Evolutionary conservation across 2,888 invertebrate genomes (phyloP).

Genomic region (Ichneumoninae sp.): DNA sequence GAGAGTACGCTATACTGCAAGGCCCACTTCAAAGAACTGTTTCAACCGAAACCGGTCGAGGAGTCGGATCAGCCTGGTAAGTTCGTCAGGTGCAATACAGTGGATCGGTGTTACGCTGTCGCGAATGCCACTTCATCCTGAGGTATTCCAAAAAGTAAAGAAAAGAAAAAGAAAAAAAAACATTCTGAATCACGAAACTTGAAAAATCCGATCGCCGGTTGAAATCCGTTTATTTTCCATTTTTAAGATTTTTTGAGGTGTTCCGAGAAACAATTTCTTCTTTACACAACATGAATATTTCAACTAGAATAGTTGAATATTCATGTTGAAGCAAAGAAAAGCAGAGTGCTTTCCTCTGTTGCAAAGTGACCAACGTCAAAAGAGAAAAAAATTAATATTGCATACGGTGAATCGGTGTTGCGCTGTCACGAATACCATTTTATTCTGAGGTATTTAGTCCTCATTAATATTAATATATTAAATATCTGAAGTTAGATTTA

Average conservation of each 20-base stretch:
- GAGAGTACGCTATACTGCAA: slow-evolving; percentile 96
- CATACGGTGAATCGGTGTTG: slow-evolving; percentile 6
- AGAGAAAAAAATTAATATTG: too few species aligned
- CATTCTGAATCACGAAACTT: not conserved
- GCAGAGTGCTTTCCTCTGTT: too few species aligned
- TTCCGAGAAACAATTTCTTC: too few species aligned
- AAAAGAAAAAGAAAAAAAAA: slow-evolving; percentile 1
- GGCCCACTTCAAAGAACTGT: slow-evolving; percentile 96
- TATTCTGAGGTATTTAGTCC: not conserved
- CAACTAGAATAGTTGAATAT: too few species aligned
- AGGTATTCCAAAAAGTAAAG: not conserved
- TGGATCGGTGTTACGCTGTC: slow-evolving; percentile 16
- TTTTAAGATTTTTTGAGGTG: not conserved
- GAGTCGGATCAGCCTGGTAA: slow-evolving; percentile 89
- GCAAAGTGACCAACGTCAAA: too few species aligned
- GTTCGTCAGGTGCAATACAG: slow-evolving; percentile 72
- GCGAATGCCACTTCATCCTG: not conserved
- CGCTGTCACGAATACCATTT: not conserved
- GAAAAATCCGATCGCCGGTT: not conserved
- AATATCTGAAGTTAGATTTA: too few species aligned
- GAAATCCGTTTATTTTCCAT: not conserved
- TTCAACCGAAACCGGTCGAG: slow-evolving; percentile 95
- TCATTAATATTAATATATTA: too few species aligned
- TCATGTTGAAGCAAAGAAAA: too few species aligned
- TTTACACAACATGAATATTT: too few species aligned